These are phyloP conservation scores for Urocitellus parryii DNA, from an alignment of 2,113 vertebrate genomes.

Conservation along the genomic window DNA sequence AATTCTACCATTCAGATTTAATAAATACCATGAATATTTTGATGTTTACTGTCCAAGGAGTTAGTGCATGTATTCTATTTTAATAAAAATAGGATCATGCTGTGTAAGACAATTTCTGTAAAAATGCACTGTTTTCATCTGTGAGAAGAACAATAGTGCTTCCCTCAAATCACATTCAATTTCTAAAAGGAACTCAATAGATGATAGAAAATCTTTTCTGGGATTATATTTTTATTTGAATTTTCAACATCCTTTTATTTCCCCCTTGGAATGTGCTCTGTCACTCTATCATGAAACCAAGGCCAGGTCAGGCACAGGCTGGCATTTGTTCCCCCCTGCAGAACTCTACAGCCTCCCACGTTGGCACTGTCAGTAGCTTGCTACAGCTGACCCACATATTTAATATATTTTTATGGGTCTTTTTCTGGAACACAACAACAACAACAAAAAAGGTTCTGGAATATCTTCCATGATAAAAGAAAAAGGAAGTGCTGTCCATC, in stretches of 20 bases:
- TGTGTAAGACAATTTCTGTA: constrained; percentile 5
- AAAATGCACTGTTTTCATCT: constrained; percentile 43
- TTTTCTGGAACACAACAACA: constrained; percentile 47
- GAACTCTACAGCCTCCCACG: background rate
- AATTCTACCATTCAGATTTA: constrained; percentile 3
- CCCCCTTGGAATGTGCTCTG: background rate
- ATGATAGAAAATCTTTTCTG: constrained; percentile 24
- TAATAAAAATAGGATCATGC: constrained; percentile 56
- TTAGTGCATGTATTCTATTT: constrained; percentile 18
- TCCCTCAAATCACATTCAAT: constrained; percentile 2
- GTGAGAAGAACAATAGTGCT: background rate
- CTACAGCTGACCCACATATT: constrained; percentile 59
- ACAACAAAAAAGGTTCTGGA: background rate
- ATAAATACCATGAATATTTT: constrained; percentile 17
- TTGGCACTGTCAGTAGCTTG: background rate
- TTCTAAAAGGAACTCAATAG: constrained; percentile 22
- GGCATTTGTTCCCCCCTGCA: background rate
- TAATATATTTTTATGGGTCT: constrained; percentile 60
- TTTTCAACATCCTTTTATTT: background rate
- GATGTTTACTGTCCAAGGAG: background rate
- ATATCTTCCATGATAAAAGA: background rate
- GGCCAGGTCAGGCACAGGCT: background rate
- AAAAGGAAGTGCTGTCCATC: background rate
- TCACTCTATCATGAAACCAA: background rate
- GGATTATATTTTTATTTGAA: constrained; percentile 58